Evolutionary conservation across 2,797 vertebrate species (phyloP), one percentile per base, ranked within the genome.

Genomic region (Lepilemur septentrionalis): DNA sequence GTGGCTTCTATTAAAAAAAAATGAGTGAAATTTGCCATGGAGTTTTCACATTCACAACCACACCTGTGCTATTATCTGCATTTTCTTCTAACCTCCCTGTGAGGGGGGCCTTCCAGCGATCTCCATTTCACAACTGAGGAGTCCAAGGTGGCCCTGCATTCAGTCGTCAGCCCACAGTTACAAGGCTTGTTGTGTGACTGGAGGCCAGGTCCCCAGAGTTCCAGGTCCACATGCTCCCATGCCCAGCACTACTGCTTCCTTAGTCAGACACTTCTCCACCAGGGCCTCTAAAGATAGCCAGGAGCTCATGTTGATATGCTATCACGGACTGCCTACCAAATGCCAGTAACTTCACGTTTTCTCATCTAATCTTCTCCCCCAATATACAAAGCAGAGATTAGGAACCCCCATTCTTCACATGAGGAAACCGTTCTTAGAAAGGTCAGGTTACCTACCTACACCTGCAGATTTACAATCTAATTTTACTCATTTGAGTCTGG

Each of bases 361-460:
- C 46, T 78, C 48, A 83, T 32, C 84, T 6, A 48, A 14, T 69
- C 18, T 46, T 73, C 61, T 32, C 59, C 52, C 80, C 18, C 7
- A 59, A 67, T 15, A 55, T 73, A 25, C 38, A 81, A 87, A 83
- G n/a, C 38, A 79, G 48, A 59, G 87, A 85, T 80, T 35, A 76
- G 18, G 46, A 89, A 75, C 1, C 3, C 7, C 5, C 23, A 57
- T 67, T 75, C 65, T 81, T 80, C 46, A 52, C 11, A 35, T 4
- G 13, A 95, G 15, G 61, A 91, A 87, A 90, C 28, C 35, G 70
- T 50, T 85, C 15, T 75, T 3, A 12, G 69, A 89, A 96, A 87
- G 11, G 8, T 79, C 30, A 78, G 32, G 14, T 38, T 32, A 75
- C 41, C 41, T 67, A n/a, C 32, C 0, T n/a, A 41, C 0, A 43